Base-by-base conservation (phyloP, 2,888 invertebrate species). In the Acanthosepion pharaonis region DNA sequence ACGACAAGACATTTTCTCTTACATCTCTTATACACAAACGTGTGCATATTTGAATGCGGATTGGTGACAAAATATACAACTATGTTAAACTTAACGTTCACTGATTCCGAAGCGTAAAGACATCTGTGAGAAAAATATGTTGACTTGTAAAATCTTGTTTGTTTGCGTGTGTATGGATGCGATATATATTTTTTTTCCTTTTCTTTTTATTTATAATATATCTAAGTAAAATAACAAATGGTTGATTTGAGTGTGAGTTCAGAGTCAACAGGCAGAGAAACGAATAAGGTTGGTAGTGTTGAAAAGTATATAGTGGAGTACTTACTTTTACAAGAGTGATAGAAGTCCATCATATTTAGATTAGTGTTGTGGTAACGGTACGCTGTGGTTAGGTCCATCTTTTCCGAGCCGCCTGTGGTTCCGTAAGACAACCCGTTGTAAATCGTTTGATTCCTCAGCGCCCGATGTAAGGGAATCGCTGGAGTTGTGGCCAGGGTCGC, bases 271-370 rank as follows among this genome's bases (percentile, higher is more conserved):
- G 59, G 20, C 59, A 59, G 23, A 59, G 59, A 59, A 59, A 59
- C 23, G 20, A 59, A 59, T 59, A 20, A 23, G 9, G n/a, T n/a
- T 78, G 78, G 78, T 78, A n/a, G 78, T 78, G 78, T 64, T 42
- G 94, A 92, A 48, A 53, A 92, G 18, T 49, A 33, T 55, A 49
- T 55, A n/a, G 78, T 94, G 94, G 33, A 33, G n/a, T 95, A 97
- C 97, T 97, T 97, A 97, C 97, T 97, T 96, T 97, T 97, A 96
- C 97, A 99, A 97, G 99, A 99, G 97, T 99, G 99, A 98, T 99
- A 97, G 95, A 96, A 99, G 98, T 99, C 99, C 99, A 99, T 99
- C 99, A 99, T 99, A 98, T 99, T 99, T 97, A 99, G 99, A 98
- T 99, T 99, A n/a, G 96, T 96, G 91, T 95, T 95, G 91, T 96